A percentile compares a stretch with the other conserved stretches of the same genome.
phyloP scores from a whole-genome alignment of 2,113 vertebrate species.

The Odocoileus hemionus region DNA sequence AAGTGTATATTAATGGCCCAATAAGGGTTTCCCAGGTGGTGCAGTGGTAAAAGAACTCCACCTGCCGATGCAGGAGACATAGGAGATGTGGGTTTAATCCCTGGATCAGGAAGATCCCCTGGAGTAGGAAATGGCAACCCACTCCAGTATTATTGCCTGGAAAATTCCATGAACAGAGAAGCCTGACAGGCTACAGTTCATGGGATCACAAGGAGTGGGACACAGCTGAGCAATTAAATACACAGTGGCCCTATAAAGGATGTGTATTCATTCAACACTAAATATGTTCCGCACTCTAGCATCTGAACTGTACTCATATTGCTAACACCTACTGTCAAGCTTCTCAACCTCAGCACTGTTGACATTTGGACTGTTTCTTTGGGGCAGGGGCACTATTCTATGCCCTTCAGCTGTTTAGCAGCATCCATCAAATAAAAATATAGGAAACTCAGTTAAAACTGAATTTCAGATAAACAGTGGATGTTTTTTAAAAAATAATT shows the following conservation, averaged over 20 bases:
- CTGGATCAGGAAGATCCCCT: background rate
- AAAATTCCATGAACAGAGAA: background rate
- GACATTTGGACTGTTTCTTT: background rate
- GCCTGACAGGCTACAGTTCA: background rate
- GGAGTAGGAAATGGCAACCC: background rate
- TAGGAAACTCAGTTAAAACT: background rate
- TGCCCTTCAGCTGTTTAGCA: background rate
- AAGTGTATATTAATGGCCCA: background rate
- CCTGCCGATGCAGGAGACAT: background rate
- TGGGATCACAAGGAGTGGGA: background rate
- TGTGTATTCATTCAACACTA: background rate
- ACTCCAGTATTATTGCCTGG: background rate
- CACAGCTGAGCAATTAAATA: background rate
- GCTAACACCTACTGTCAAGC: background rate
- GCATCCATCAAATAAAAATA: background rate
- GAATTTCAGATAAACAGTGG: background rate
- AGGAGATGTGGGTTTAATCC: background rate
- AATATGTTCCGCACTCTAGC: background rate
- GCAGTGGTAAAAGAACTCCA: background rate
- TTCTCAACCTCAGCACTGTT: background rate
- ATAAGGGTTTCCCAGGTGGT: background rate
- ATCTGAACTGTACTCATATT: background rate
- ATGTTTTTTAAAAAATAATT: background rate
- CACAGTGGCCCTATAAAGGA: background rate
- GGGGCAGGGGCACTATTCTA: background rate